Conservation (phyloP, 2,888 invertebrate species). For the Helobdella robusta region DNA sequence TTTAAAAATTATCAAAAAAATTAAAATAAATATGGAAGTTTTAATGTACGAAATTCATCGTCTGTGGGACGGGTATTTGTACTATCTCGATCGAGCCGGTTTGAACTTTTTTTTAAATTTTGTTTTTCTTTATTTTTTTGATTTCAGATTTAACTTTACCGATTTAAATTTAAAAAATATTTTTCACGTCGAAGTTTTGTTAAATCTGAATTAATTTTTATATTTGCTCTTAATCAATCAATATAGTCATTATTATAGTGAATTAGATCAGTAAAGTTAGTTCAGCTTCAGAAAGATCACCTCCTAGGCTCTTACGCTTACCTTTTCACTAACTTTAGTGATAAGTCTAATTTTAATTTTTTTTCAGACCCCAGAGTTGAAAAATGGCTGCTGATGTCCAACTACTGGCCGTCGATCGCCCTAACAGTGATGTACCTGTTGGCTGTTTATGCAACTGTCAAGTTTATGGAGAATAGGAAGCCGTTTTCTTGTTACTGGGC, state of each 20-base stretch:
- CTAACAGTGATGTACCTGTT: slow-evolving; percentile 44
- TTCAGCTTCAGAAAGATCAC: too few relatives aligned
- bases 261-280: background rate
- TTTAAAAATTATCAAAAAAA: too few relatives aligned
- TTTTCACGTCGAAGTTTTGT: too few relatives aligned
- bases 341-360: too few relatives aligned
- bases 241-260: background rate
- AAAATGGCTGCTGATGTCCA: slow-evolving; percentile 46
- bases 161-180: too few relatives aligned
- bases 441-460: slow-evolving; percentile 41
- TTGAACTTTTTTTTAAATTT: too few relatives aligned
- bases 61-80: slow-evolving; percentile 5
- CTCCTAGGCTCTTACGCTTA: too few relatives aligned
- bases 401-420: slow-evolving; percentile 43
- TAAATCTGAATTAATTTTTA: too few relatives aligned
- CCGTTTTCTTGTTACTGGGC: slow-evolving; percentile 41
- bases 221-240: too few relatives aligned
- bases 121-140: too few relatives aligned
- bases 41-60: background rate
- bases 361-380: slow-evolving; percentile 40
- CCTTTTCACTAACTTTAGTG: too few relatives aligned
- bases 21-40: slow-evolving; percentile 3
- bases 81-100: background rate
- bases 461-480: slow-evolving; percentile 43
- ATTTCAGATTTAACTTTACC: too few relatives aligned